Percentiles rank a stretch among this genome's conserved stretches.
Conservation (phyloP, 2,113 vertebrate genomes). For the Tinamus guttatus region DNA sequence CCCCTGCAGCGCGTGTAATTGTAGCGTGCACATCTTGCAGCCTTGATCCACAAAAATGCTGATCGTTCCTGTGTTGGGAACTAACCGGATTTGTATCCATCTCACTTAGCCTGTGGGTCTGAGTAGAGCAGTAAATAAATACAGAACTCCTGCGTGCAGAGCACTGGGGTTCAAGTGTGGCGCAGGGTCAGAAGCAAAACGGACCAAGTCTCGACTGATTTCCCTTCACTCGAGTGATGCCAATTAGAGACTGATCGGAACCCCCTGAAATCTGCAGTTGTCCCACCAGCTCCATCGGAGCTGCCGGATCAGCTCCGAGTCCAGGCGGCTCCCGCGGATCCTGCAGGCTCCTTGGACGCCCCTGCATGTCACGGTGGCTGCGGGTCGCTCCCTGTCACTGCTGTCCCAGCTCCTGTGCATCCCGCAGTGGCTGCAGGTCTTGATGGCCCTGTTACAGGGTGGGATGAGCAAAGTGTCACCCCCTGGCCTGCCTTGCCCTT, state of each 20-base stretch:
- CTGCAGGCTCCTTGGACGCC: fast-evolving
- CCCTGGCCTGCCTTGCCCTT: background rate
- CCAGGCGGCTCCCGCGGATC: fast-evolving
- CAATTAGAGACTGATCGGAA: background rate
- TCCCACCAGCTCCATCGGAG: background rate
- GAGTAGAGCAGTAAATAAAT: constrained; percentile 4
- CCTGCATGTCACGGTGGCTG: no score
- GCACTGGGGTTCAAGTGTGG: background rate
- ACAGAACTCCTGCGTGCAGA: background rate
- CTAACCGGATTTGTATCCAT: constrained; percentile 1
- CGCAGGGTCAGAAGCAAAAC: background rate
- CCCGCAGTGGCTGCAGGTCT: no score
- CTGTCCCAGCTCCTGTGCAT: background rate
- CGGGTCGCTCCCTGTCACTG: fast-evolving
- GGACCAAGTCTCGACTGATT: background rate
- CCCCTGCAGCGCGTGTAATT: fast-evolving
- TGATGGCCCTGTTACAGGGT: background rate
- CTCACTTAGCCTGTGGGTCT: background rate
- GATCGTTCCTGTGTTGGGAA: background rate
- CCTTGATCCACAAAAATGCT: background rate
- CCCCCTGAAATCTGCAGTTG: background rate
- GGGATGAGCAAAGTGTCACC: background rate
- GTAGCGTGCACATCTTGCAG: background rate
- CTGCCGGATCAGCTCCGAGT: no score
- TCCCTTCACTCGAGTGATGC: background rate